phyloP scores from a whole-genome alignment of 2,113 vertebrate species.

The Motacilla tschutschensis region DNA sequence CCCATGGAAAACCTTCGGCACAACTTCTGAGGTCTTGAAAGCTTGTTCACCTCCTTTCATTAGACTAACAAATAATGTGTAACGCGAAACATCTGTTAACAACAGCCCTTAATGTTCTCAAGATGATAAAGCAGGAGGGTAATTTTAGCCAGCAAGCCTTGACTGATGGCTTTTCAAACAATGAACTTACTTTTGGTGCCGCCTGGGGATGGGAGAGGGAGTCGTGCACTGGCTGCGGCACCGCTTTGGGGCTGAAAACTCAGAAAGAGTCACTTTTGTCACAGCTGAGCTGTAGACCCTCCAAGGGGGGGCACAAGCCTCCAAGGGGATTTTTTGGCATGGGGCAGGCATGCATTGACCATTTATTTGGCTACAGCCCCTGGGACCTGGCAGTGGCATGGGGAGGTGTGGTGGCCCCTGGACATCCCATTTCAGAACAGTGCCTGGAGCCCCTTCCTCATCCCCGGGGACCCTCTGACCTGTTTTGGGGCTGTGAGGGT shows the following conservation, averaged over 20 bases:
- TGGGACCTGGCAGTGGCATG: not conserved
- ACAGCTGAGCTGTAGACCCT: rapidly evolving
- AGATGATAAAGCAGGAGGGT: conserved; percentile 69
- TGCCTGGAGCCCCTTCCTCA: not conserved
- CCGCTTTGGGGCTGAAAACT: not conserved
- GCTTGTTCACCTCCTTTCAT: conserved; percentile 78
- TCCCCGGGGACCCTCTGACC: not conserved
- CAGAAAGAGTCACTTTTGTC: not conserved
- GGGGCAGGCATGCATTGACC: not conserved
- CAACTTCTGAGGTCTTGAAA: conserved; percentile 72
- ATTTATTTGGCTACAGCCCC: not conserved
- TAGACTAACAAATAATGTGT: conserved; percentile 81
- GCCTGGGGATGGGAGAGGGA: conserved; percentile 6
- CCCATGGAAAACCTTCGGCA: conserved; percentile 51
- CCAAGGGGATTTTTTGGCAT: not conserved
- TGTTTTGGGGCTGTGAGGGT: rapidly evolving
- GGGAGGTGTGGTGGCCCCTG: not conserved
- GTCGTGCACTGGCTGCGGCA: not conserved
- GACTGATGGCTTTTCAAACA: conserved; percentile 54
- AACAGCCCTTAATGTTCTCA: conserved; percentile 74
- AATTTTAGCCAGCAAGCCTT: conserved; percentile 64
- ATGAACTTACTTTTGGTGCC: conserved; percentile 32
- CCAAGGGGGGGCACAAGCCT: not conserved
- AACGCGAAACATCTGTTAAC: conserved; percentile 77
- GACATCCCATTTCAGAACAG: not conserved